Evolutionary conservation across 2,888 invertebrate genomes (phyloP).

Genomic region (Plusia festucae): DNA sequence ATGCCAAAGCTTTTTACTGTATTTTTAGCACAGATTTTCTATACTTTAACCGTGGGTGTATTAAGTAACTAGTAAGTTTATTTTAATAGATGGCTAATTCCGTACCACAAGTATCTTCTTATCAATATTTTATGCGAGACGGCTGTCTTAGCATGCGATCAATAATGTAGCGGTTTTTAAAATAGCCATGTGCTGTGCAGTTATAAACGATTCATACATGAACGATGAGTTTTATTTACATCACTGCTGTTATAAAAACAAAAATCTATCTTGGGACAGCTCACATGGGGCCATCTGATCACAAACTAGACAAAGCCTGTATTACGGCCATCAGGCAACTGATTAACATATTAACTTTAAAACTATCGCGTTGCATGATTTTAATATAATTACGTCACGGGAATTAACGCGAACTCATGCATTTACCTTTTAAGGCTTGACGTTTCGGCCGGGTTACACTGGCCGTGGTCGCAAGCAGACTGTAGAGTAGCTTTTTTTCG

Average conservation of each 20-base stretch:
- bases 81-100: neutral
- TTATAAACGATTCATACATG: neutral
- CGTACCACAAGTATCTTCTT: neutral
- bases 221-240: neutral
- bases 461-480: too few species aligned
- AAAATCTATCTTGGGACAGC: too few species aligned
- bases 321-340: too few species aligned
- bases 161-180: neutral
- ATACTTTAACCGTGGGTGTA: neutral
- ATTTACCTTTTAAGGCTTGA: too few species aligned
- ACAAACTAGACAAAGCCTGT: too few species aligned
- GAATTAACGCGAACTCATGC: too few species aligned
- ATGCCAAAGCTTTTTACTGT: neutral
- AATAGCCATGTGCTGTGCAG: neutral
- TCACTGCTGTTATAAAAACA: neutral
- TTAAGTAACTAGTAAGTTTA: neutral
- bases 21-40: neutral
- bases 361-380: too few species aligned
- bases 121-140: neutral
- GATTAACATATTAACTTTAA: too few species aligned
- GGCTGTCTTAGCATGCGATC: neutral
- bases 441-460: too few species aligned
- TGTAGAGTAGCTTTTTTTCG: too few species aligned
- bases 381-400: too few species aligned
- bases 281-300: too few species aligned